Conservation (phyloP, 2,888 invertebrate species). For the Brachyptera risi region DNA sequence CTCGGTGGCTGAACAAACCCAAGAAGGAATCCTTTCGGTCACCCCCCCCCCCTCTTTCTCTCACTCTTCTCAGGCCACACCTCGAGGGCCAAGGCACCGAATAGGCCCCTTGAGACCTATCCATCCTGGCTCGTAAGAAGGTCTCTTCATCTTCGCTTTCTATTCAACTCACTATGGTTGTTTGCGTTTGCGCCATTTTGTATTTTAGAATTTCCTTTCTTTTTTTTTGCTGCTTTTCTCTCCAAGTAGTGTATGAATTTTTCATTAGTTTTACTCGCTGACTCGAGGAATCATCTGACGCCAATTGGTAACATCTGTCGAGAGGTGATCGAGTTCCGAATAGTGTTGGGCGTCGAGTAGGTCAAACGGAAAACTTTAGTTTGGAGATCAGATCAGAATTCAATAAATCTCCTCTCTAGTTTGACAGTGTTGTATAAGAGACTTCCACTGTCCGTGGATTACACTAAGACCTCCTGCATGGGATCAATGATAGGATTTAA, state of each 20-base stretch:
- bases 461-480: no score
- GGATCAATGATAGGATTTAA: no score
- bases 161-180: not conserved
- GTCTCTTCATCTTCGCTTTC: slow-evolving; percentile 16
- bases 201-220: not conserved
- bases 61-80: not conserved
- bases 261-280: slow-evolving; percentile 19
- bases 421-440: no score
- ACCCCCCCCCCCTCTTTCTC: not conserved
- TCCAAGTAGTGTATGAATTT: slow-evolving; percentile 9
- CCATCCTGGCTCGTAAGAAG: slow-evolving; percentile 26
- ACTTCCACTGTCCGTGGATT: no score
- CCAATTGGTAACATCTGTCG: slow-evolving; percentile 19
- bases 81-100: slow-evolving; percentile 12
- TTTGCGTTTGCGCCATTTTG: not conserved
- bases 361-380: not conserved
- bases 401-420: no score
- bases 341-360: not conserved
- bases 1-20: no score
- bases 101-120: slow-evolving; percentile 16
- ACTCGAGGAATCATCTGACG: not conserved
- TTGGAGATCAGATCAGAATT: no score
- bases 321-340: not conserved
- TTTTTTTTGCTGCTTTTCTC: not conserved
- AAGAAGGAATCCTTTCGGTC: no score